Conservation (phyloP, 2,888 invertebrate genomes). For the Scotopteryx bipunctaria region DNA sequence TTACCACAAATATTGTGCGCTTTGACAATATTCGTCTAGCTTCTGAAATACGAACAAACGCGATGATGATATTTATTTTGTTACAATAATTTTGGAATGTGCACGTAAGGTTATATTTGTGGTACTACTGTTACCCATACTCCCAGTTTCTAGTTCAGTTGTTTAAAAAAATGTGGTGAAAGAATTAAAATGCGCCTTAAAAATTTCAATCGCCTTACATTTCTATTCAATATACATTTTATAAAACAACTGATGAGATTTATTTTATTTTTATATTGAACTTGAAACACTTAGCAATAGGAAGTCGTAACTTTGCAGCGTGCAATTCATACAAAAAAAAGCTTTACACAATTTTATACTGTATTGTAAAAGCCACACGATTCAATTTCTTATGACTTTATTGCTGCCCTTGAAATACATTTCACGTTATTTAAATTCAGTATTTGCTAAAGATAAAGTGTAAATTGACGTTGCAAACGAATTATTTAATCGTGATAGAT, state of each 20-base stretch:
- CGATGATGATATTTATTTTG: too few relatives aligned
- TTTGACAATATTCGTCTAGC: too few relatives aligned
- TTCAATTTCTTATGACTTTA: slow-evolving; percentile 8
- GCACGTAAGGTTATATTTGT: too few relatives aligned
- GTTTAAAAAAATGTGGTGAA: too few relatives aligned
- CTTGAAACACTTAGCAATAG: slow-evolving; percentile 23
- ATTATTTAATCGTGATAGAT: slow-evolving; percentile 42
- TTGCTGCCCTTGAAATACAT: slow-evolving; percentile 35
- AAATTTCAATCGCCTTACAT: too few relatives aligned
- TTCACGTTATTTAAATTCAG: slow-evolving; percentile 33
- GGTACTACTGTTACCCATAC: too few relatives aligned
- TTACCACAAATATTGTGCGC: too few relatives aligned
- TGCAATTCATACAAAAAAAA: slow-evolving; percentile 19
- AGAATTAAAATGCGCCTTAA: too few relatives aligned
- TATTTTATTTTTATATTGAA: slow-evolving; percentile 17
- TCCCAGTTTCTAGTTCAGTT: too few relatives aligned
- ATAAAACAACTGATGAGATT: not conserved
- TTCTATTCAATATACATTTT: not conserved
- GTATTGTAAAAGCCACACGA: slow-evolving; percentile 17
- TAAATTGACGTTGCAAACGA: slow-evolving; percentile 39
- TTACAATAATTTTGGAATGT: too few relatives aligned
- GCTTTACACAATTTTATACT: slow-evolving; percentile 10
- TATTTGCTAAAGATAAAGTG: slow-evolving; percentile 41
- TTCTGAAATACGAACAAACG: too few relatives aligned
- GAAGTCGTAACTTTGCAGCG: slow-evolving; percentile 32